phyloP scores from a whole-genome alignment of 2,797 vertebrate species.

The Odontamblyopus rebecca region DNA sequence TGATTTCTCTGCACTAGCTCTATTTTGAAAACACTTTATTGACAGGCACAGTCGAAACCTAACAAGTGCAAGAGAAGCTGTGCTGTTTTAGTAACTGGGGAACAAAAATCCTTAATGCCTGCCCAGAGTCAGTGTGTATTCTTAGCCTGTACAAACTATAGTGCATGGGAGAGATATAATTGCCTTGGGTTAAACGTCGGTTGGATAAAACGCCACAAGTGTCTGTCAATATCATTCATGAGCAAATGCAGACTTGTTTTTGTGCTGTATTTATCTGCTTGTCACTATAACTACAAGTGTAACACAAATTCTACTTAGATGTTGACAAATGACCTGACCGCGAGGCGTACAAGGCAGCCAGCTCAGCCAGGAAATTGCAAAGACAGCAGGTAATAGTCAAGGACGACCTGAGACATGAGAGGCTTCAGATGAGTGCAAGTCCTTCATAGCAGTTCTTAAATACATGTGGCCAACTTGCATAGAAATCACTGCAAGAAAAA shows the following conservation, averaged over 20 bases:
- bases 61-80: slow-evolving; percentile 2
- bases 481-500: background rate
- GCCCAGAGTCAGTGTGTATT: background rate
- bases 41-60: slow-evolving; percentile 9
- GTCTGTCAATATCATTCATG: slow-evolving; percentile 2
- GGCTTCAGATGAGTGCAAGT: background rate
- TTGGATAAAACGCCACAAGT: background rate
- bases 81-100: background rate
- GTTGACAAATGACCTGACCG: slow-evolving; percentile 13
- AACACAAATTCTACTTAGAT: slow-evolving; percentile 21
- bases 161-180: background rate
- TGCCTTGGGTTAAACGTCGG: background rate
- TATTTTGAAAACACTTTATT: slow-evolving; percentile 18
- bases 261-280: slow-evolving; percentile 20
- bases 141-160: background rate
- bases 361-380: slow-evolving; percentile 11
- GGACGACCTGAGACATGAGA: slow-evolving; percentile 1
- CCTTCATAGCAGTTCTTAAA: background rate
- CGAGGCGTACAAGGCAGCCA: slow-evolving; percentile 3
- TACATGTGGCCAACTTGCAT: background rate
- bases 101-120: slow-evolving; percentile 6
- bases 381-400: slow-evolving; percentile 14
- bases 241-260: background rate
- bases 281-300: slow-evolving; percentile 16
- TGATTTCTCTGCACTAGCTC: slow-evolving; percentile 19